Conservation (phyloP, 2,888 invertebrate species). For the Hedychridium roseum region DNA sequence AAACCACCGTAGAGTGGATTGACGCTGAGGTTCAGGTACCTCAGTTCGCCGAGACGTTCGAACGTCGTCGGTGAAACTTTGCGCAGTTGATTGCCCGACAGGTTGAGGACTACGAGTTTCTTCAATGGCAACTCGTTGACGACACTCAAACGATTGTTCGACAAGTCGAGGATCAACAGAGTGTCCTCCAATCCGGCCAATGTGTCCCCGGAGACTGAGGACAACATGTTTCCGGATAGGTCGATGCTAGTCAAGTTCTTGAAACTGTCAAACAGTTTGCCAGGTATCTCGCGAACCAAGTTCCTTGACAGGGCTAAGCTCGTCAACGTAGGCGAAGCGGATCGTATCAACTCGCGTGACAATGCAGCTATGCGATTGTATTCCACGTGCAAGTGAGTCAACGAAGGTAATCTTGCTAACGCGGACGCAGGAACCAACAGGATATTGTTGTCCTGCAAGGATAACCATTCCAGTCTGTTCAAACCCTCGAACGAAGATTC, state of each 20-base stretch:
- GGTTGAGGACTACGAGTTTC: constrained; percentile 75
- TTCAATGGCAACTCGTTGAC: constrained; percentile 73
- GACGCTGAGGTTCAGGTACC: constrained; percentile 78
- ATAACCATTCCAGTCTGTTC: constrained; percentile 77
- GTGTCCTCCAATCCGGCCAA: constrained; percentile 80
- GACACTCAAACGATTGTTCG: constrained; percentile 77
- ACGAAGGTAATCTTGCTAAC: constrained; percentile 78
- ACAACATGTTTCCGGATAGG: constrained; percentile 81
- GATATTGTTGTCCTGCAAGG: constrained; percentile 88
- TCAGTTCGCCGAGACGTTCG: constrained; percentile 72
- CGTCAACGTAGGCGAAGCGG: constrained; percentile 74
- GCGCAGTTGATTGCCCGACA: constrained; percentile 81
- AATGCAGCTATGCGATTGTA: constrained; percentile 88
- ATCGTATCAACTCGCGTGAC: constrained; percentile 79
- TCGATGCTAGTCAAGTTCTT: constrained; percentile 77
- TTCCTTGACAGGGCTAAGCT: constrained; percentile 83
- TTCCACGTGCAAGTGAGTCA: constrained; percentile 79
- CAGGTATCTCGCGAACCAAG: constrained; percentile 85
- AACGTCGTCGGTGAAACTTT: constrained; percentile 77
- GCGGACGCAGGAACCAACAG: constrained; percentile 85
- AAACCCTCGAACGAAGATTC: constrained; percentile 88
- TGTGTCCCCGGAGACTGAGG: constrained; percentile 75
- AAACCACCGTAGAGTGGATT: constrained; percentile 80
- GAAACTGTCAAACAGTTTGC: constrained; percentile 82
- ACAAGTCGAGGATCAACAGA: constrained; percentile 75